phyloP scores from a whole-genome alignment of 2,113 vertebrate species.

The Corythoichthys haematopterus region DNA sequence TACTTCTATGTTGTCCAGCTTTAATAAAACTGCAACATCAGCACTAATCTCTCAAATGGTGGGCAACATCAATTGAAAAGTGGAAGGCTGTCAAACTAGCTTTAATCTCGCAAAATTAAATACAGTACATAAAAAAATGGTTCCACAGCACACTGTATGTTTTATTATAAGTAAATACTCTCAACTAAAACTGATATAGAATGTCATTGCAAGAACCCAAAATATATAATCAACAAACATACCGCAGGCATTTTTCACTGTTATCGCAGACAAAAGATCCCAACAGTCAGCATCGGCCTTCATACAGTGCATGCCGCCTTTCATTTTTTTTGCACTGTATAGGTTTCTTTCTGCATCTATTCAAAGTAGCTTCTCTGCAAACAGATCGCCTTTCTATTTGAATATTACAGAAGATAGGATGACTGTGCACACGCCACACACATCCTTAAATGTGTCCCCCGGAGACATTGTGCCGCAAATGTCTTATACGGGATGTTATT shows the following conservation, averaged over 20 bases:
- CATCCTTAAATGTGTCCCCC: constrained; percentile 32
- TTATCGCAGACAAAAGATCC: constrained; percentile 43
- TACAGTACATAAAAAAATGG: not conserved
- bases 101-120: not conserved
- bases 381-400: constrained; percentile 35
- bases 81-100: not conserved
- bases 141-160: not conserved
- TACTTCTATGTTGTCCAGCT: not conserved
- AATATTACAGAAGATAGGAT: constrained; percentile 26
- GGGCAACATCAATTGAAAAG: not conserved
- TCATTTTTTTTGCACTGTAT: constrained; percentile 20
- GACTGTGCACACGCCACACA: constrained; percentile 5
- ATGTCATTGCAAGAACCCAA: constrained; percentile 13
- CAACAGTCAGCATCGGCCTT: constrained; percentile 37
- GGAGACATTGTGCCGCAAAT: constrained; percentile 14
- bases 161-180: too few relatives aligned
- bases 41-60: not conserved
- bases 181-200: not conserved
- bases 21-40: not conserved
- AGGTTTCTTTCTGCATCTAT: constrained; percentile 29
- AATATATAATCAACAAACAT: constrained; percentile 17
- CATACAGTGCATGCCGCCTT: constrained; percentile 30
- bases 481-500: constrained; percentile 9
- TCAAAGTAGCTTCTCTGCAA: constrained; percentile 30
- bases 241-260: constrained; percentile 17